Evolutionary conservation across 2,888 invertebrate species (phyloP).

Genomic region (Drosophila rubida): DNA sequence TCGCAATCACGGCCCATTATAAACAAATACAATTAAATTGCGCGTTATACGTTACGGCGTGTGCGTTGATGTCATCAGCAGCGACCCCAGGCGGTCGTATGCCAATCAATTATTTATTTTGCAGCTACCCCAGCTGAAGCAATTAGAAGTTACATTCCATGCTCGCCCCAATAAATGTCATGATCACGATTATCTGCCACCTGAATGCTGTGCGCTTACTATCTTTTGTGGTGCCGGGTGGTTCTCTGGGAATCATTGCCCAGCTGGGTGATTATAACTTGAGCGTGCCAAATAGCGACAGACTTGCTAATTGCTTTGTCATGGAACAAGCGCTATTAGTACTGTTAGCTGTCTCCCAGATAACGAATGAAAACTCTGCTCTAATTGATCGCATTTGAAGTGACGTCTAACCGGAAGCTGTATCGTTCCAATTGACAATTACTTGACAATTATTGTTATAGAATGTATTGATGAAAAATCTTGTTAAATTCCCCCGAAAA

Average conservation of each 20-base stretch:
- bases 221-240: slow-evolving; percentile 2
- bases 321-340: slow-evolving; percentile 9
- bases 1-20: slow-evolving; percentile 45
- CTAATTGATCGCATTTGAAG: not conserved
- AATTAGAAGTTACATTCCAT: slow-evolving; percentile 28
- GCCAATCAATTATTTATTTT: slow-evolving; percentile 16
- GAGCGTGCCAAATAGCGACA: slow-evolving; percentile 13
- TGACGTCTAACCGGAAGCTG: slow-evolving; percentile 22
- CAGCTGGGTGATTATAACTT: slow-evolving; percentile 1
- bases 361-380: slow-evolving; percentile 1
- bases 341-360: slow-evolving; percentile 7
- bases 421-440: not conserved
- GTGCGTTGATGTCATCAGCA: slow-evolving; percentile 1
- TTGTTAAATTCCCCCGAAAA: not conserved
- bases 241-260: not conserved
- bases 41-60: not conserved
- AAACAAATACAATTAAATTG: slow-evolving; percentile 13
- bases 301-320: slow-evolving; percentile 52
- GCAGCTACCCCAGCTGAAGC: slow-evolving; percentile 30
- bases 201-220: not conserved
- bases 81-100: not conserved
- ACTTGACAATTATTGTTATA: not conserved
- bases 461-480: not conserved
- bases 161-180: slow-evolving; percentile 7
- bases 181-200: slow-evolving; percentile 1